Base-by-base conservation (phyloP, 2,888 invertebrate species). In the Nemotelus nigrinus region DNA sequence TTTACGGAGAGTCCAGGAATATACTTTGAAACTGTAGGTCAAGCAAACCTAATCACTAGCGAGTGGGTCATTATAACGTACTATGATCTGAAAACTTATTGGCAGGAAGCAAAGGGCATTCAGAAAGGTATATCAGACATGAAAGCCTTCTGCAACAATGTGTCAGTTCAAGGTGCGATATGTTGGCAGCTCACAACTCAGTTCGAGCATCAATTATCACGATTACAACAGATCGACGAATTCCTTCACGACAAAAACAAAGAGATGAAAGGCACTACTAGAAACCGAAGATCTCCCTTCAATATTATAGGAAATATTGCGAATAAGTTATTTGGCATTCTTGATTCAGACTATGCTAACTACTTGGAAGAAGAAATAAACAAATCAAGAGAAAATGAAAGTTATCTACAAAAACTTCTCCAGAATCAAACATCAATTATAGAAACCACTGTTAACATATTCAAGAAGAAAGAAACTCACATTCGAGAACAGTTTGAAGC, bases 381-480 rank as follows among this genome's bases (percentile, higher is more conserved):
- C 10, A 3, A 45, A 8, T 2, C 45, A 3, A 41, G 45, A 25
- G 44, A 47, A 41, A 45, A 47, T 10, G 10, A 65, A 41, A 10
- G 45, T 10, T 4, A 45, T 2, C 45, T 65, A 3, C 10, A 7
- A 3, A 10, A 47, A 3, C 41, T 65, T n/a, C 7, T 65, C 3
- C 7, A 10, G 45, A 65, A 65, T n/a, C 65, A 65, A 45, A 65
- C 65, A 45, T 65, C 45, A 3, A 7, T 65, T 5, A 65, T 65
- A 7, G 65, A 65, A 8, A 7, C 65, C 5, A 65, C 65, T 4
- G 45, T 47, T 3, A 47, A 65, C 10, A 45, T 65, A 3, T 45
- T 65, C 10, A 3, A 2, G 4, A 43, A 47, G 45, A 45, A 65
- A n/a, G 45, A 65, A 45, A 4, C 7, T 3, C 10, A 7, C 4